These are phyloP conservation scores for Drosophila kambysellisi DNA, from an alignment of 2,888 invertebrate genomes.

Conservation along the genomic window DNA sequence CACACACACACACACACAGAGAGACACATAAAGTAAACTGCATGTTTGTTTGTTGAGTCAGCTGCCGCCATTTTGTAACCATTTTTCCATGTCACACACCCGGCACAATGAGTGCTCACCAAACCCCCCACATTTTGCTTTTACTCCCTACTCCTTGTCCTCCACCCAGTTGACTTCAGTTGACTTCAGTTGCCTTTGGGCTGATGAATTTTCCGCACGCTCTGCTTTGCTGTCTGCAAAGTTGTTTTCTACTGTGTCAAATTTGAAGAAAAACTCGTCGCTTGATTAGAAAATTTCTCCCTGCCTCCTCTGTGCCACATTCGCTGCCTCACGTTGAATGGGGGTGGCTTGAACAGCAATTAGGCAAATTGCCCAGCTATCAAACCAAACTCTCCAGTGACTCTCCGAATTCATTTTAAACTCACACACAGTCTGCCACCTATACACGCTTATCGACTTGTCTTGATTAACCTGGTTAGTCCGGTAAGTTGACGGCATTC, in stretches of 20 bases:
- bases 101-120: conserved; percentile 44
- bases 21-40: conserved; percentile 13
- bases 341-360: conserved; percentile 45
- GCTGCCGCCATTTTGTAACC: conserved; percentile 76
- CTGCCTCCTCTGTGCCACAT: neutral
- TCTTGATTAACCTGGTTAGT: conserved; percentile 58
- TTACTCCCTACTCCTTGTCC: neutral
- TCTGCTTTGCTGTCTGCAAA: conserved; percentile 57
- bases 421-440: conserved; percentile 15
- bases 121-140: neutral
- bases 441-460: conserved; percentile 48
- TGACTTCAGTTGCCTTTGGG: conserved; percentile 47
- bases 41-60: conserved; percentile 70
- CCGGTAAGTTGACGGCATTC: conserved; percentile 16
- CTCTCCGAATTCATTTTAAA: conserved; percentile 55
- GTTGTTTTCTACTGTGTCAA: conserved; percentile 61
- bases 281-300: conserved; percentile 58
- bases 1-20: neutral
- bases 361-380: conserved; percentile 67
- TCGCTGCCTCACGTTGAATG: neutral
- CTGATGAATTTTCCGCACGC: conserved; percentile 71
- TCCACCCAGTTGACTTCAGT: conserved; percentile 21
- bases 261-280: conserved; percentile 61
- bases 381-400: conserved; percentile 17
- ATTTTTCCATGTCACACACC: conserved; percentile 74